Base-by-base conservation (phyloP, 2,888 invertebrate species). In the Erannis defoliaria region DNA sequence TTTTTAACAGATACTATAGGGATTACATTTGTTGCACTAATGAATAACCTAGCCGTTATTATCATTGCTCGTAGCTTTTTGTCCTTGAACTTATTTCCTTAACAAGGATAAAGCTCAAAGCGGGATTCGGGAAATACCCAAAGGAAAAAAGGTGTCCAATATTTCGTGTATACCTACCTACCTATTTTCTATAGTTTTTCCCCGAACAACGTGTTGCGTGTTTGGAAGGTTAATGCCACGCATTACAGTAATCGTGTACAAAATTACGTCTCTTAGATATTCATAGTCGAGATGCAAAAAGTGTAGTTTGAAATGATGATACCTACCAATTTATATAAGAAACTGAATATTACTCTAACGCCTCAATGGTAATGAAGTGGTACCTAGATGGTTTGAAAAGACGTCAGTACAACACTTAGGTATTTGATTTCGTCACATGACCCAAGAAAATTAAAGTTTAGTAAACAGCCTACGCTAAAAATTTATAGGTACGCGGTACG, bases 261-360 rank as follows among this genome's bases (percentile, higher is more conserved):
- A 29, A 46, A 31, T 46, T 16, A 29, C 5, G 9, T 10, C 18
- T 26, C 43, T 43, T 23, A n/a, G 16, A 16, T 29, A 29, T 10
- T 45, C 29, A 46, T 46, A 4, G 29, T 46, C 12, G 29, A 31
- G 45, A 16, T 3, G 16, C 16, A 46, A 46, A 29, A 46, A 46
- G 12, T 12, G 16, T 46, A 5, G 18, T 29, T 16, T 12, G 16
- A 19, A 16, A 8, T 16, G 14, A 45, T 45, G n/a, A 10, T 43
- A 12, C n/a, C 23, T 43, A 33, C 26, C 26, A 6, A 19, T 40
- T 31, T 35, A 14, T 14, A 16, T 14, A 40, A 18, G 19, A 10
- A 3, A n/a, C 10, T 23, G 21, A 12, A 5, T 8, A 37, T 26
- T 26, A 4, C 26, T 26, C 8, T 26, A 1, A 26, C 26, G 26